Conservation (phyloP, 2,113 vertebrate species). For the Sorex fumeus region DNA sequence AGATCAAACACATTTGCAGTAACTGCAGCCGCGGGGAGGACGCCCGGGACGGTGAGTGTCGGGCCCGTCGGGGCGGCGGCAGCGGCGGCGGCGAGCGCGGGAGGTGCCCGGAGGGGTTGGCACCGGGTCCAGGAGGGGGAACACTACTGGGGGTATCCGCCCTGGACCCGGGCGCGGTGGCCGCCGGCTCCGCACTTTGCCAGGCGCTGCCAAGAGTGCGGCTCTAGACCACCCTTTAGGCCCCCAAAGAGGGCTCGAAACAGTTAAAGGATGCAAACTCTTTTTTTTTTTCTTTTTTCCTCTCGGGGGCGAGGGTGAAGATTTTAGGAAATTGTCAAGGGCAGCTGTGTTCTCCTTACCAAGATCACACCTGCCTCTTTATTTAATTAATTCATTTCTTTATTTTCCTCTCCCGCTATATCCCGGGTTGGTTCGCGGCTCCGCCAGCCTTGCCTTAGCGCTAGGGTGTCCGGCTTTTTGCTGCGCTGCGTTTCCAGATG, state of each 20-base stretch:
- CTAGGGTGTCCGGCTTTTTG: background rate
- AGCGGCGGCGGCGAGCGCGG: constrained; percentile 21
- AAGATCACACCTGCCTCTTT: background rate
- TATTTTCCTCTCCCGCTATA: too few species aligned
- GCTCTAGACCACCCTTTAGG: background rate
- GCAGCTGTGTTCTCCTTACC: background rate
- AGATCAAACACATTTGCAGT: constrained; percentile 99
- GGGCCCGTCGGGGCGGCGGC: constrained; percentile 71
- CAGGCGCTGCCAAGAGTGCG: constrained; percentile 20
- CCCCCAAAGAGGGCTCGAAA: background rate
- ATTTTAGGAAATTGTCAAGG: background rate
- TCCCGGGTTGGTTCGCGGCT: background rate
- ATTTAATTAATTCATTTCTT: background rate
- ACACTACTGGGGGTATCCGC: constrained; percentile 6
- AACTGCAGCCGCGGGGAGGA: constrained; percentile 98
- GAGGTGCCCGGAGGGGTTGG: background rate
- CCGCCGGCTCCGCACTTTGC: constrained; percentile 52
- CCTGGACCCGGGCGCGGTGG: background rate
- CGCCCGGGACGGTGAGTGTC: constrained; percentile 96
- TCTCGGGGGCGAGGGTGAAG: background rate
- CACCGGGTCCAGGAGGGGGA: background rate
- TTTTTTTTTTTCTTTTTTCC: background rate
- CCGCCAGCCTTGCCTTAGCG: background rate
- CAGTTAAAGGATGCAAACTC: constrained; percentile 46
- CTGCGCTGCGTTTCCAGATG: background rate